Base-by-base conservation (phyloP, 2,888 invertebrate genomes). In the Molanna angustata region DNA sequence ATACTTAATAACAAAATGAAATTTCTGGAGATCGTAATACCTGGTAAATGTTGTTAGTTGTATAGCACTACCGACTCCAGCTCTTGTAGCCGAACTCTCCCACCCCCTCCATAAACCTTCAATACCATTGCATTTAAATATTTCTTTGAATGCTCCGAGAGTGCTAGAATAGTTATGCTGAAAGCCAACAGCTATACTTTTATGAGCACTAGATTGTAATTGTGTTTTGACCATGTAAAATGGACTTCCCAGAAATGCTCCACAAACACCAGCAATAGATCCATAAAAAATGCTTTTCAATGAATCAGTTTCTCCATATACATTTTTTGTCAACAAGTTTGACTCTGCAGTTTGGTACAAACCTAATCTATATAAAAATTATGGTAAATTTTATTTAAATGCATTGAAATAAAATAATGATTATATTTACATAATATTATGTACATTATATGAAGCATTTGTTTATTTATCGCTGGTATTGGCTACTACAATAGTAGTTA, bases 151-250 rank as follows among this genome's bases (percentile, higher is more conserved):
- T 0, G 79, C 82, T 54, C 74, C 69, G 41, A 70, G 61, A 62
- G 76, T 75, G 1, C 87, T 83, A 59, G 66, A 71, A 67, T 92
- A 89, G 6, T 78, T 69, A 69, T 92, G 89, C 65, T 94, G 94
- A 65, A 85, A 79, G 0, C 93, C 94, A 1, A 94, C 94, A 16
- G 92, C 92, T 62, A 91, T 90, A 45, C 80, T 77, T 4, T 80
- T 77, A 41, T 80, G 80, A 4, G 90, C 82, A 59, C 83, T 78
- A 0, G 91, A 80, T 67, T 94, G 93, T 49, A 93, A 79, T 62
- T 88, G 88, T 1, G 90, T 92, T 74, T 94, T 94, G 7, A 94
- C 76, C 66, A 91, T 77, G 56, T 86, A 90, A 31, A 88, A 78
- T 0, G 92, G 92, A 66, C 88, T 90, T 16, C 84, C 85, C 16